Base-by-base conservation (phyloP, 2,113 vertebrate species). In the Pedetes capensis region DNA sequence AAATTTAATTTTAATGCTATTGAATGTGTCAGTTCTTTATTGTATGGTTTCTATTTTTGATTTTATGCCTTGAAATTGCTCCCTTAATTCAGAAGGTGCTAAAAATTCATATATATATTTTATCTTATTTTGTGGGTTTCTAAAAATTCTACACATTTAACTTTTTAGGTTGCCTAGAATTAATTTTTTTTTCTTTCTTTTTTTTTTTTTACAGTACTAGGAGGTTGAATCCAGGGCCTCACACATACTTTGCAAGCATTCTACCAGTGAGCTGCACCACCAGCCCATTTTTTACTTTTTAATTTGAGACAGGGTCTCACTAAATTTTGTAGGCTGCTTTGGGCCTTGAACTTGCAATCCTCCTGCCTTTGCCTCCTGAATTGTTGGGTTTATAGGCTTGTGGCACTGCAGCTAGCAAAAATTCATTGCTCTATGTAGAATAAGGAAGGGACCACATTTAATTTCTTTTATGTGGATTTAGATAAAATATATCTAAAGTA, bases 31-130 rank as follows among this genome's bases (percentile, higher is more conserved):
- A 78, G 59, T 51, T 20, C 44, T 92, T 95, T 37, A n/a, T n/a
- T 76, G 66, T 72, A 68, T 89, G 20, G 37, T 95, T 81, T 95
- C 78, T 61, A 11, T 84, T 13, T 84, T 87, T 92, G 25, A 80
- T 82, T 95, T 63, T 86, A 83, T 89, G 47, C 18, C 18, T 96
- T 92, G 23, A 87, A 80, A 85, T 93, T 88, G 32, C 29, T 93
- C 20, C 75, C 37, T 57, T 37, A 72, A 57, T 22, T 37, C 32
- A 66, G 68, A 51, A 76, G 9, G 11, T 39, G 20, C 71, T 84
- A 72, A 91, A 92, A 76, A 81, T 37, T 25, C 16, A 37, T 72
- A 6, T 72, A 6, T 81, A 47, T 57, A 55, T 80, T 78, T 93
- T 84, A 42, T 84, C 49, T 32, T 57, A 2, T 82, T 47, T 68